A percentile compares a stretch with the other conserved stretches of the same genome.
These are phyloP conservation scores for Propithecus coquereli DNA, from an alignment of 2,113 vertebrate genomes.

Conservation along the genomic window DNA sequence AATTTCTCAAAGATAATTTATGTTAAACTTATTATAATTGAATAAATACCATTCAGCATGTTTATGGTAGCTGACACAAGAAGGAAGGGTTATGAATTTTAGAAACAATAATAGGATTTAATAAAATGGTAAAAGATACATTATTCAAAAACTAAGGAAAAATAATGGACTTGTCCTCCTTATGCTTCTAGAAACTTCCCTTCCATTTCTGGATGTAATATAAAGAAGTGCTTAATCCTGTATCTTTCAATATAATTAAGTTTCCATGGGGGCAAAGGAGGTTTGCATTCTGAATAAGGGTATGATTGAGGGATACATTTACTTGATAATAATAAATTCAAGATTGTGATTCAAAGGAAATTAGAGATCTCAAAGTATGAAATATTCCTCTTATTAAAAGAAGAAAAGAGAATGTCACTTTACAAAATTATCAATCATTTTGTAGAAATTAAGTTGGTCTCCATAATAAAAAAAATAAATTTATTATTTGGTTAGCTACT, in stretches of 20 bases:
- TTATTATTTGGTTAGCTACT: neutral
- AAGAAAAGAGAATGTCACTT: neutral
- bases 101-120: neutral
- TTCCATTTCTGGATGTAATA: neutral
- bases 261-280: neutral
- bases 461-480: conserved; percentile 26
- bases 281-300: conserved; percentile 28
- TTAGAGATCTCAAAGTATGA: conserved; percentile 7
- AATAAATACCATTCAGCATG: conserved; percentile 1
- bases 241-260: conserved; percentile 22
- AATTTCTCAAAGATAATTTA: conserved; percentile 23
- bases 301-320: neutral
- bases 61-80: neutral
- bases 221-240: neutral
- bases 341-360: conserved; percentile 41
- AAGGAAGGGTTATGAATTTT: neutral
- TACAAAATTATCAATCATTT: neutral
- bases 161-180: neutral
- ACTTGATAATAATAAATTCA: conserved; percentile 25
- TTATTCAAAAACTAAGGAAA: conserved; percentile 11
- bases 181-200: neutral
- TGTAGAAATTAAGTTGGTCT: neutral
- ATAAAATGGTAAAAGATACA: neutral
- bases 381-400: neutral
- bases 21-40: conserved; percentile 28